Base-by-base conservation (phyloP, 1,140 invertebrate genomes). In the Rhizoglyphus robini region DNA sequence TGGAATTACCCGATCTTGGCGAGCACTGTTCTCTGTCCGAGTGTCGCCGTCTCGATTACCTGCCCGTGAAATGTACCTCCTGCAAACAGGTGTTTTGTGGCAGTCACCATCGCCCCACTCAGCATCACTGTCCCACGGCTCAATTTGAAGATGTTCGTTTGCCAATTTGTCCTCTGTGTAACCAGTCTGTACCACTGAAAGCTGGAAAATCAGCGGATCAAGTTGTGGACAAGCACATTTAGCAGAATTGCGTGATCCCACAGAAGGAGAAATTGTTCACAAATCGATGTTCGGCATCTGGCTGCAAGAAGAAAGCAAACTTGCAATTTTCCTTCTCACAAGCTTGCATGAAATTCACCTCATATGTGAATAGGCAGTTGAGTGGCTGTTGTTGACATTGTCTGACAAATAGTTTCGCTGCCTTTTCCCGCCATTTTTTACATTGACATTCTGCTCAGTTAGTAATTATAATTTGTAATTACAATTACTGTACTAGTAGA, bases 21-120 rank as follows among this genome's bases (percentile, higher is more conserved):
- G 81, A 87, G 71, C 86, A 95, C 73, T 96, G 91, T 75, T 84
- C 83, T 23, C 83, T 85, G 72, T 75, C 78, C 67, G 80, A 80
- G 31, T 96, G 91, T 75, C 88, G 92, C 75, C 84, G 83, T 77
- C 76, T 90, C 68, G 91, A 96, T 82, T 96, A 95, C 75, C 77
- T 96, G 67, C 90, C 91, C n/a, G 83, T 96, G 70, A 91, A 88
- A 78, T 96, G 93, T 81, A 88, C 94, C 77, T 85, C 87, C 2
- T 96, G 93, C 77, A 79, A 82, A 67, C 79, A 84, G 72, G 84
- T 88, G 48, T 96, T 87, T 76, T 96, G 91, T 61, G 29, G 29
- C 15, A 86, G 92, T 65, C 92, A 97, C 73, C 88, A 90, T 75
- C 81, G 81, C 8, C 96, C 95, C 72, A 75, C 75, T 2, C 81